A percentile compares a stretch with the other conserved stretches of the same genome.
phyloP scores from a whole-genome alignment of 2,797 vertebrate species.

The Mormyrus hasselquistii region DNA sequence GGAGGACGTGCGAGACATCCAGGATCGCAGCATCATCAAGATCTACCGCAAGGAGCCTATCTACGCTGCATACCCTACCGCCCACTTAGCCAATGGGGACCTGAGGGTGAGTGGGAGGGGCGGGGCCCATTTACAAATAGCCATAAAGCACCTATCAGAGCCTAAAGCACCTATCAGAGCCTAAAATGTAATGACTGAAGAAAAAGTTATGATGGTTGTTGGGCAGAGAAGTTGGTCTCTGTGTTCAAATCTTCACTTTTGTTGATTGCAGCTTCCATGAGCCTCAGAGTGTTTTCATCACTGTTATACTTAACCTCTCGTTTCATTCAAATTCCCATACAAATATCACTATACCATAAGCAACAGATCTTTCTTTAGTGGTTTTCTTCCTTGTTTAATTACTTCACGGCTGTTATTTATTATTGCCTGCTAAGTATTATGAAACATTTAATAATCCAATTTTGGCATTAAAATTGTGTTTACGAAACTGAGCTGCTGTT shows the following conservation, averaged over 20 bases:
- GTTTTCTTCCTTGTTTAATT: background rate
- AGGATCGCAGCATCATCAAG: conserved; percentile 97
- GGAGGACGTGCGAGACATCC: conserved; percentile 93
- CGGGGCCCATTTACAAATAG: background rate
- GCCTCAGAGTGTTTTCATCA: background rate
- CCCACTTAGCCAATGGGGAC: conserved; percentile 92
- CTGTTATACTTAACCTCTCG: background rate
- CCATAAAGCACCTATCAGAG: background rate
- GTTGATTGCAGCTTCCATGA: background rate
- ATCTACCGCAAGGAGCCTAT: conserved; percentile 96
- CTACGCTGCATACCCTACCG: conserved; percentile 87
- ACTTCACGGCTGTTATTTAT: background rate
- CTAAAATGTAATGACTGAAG: background rate
- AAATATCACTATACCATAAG: background rate
- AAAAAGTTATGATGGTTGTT: background rate
- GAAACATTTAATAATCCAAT: background rate
- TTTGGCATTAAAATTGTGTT: conserved; percentile 5
- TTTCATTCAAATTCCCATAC: background rate
- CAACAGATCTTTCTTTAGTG: background rate
- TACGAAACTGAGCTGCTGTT: background rate
- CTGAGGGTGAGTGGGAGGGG: conserved; percentile 75
- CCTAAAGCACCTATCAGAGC: background rate
- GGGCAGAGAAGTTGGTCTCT: background rate
- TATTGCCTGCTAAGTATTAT: background rate
- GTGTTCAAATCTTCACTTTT: background rate